Percentiles rank a stretch among this genome's conserved stretches.
Evolutionary conservation across 2,888 invertebrate genomes (phyloP).

Genomic region (Drosophila crucigera): DNA sequence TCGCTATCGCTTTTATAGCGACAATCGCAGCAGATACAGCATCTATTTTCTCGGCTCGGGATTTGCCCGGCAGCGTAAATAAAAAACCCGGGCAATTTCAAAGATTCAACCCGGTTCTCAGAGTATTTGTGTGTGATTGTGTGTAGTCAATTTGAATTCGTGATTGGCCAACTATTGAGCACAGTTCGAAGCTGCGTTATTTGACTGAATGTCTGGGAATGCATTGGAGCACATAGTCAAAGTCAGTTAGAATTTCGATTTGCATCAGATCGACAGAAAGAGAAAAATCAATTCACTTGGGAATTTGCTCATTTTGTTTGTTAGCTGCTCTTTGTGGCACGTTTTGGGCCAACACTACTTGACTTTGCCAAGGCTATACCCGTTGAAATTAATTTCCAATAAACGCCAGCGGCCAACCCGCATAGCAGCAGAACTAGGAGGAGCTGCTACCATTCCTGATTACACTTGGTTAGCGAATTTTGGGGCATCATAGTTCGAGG

Average conservation of each 20-base stretch:
- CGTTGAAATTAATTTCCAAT: slow-evolving; percentile 57
- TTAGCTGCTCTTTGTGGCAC: slow-evolving; percentile 21
- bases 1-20: slow-evolving; percentile 42
- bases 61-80: slow-evolving; percentile 21
- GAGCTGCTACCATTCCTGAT: slow-evolving; percentile 7
- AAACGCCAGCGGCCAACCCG: slow-evolving; percentile 14
- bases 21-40: neutral
- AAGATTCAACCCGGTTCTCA: slow-evolving; percentile 2
- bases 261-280: slow-evolving; percentile 13
- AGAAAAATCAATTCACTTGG: slow-evolving; percentile 8
- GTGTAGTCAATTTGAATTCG: slow-evolving; percentile 18
- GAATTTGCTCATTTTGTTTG: slow-evolving; percentile 29
- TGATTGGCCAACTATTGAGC: slow-evolving; percentile 17
- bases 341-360: slow-evolving; percentile 24
- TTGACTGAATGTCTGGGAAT: slow-evolving; percentile 46
- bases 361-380: slow-evolving; percentile 1
- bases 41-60: slow-evolving; percentile 8
- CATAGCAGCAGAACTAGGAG: neutral
- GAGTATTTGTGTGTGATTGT: neutral
- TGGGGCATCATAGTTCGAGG: slow-evolving; percentile 44
- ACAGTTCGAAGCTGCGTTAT: neutral
- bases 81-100: slow-evolving; percentile 37
- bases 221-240: slow-evolving; percentile 57
- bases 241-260: slow-evolving; percentile 33
- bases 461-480: slow-evolving; percentile 24